Conservation (phyloP, 2,888 invertebrate species). For the Phengaris alcon region DNA sequence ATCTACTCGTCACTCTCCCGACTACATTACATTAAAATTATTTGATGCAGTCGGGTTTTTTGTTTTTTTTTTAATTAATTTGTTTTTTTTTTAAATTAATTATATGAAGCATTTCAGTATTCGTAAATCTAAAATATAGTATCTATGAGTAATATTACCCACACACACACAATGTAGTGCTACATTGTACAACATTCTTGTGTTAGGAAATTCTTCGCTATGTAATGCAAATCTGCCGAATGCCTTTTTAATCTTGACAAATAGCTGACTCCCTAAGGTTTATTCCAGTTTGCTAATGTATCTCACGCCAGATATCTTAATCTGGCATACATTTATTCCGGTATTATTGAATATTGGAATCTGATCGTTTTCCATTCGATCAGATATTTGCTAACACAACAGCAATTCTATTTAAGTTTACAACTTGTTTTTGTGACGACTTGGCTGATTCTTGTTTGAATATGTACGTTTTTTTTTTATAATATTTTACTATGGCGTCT, state of each 20-base stretch:
- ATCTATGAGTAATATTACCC: background rate
- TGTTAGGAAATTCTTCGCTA: background rate
- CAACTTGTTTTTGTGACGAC: no score
- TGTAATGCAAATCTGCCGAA: slow-evolving; percentile 11
- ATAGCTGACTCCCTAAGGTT: slow-evolving; percentile 18
- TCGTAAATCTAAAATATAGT: no score
- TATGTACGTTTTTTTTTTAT: background rate
- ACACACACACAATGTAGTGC: no score
- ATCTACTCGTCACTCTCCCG: no score
- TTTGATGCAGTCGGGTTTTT: no score
- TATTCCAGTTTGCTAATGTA: slow-evolving; percentile 10
- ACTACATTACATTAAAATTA: no score
- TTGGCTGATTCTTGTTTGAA: no score
- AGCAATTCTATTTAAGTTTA: no score
- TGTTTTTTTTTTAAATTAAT: no score
- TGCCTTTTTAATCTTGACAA: slow-evolving; percentile 28
- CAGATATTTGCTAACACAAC: no score
- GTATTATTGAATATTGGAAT: background rate
- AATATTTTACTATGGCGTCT: background rate
- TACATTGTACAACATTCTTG: background rate
- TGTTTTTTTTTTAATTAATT: no score
- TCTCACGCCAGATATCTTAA: slow-evolving; percentile 10
- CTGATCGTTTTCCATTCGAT: background rate
- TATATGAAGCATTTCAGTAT: no score
- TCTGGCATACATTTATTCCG: background rate